Percentiles rank a stretch among this genome's conserved stretches.
phyloP scores from a whole-genome alignment of 2,888 invertebrate species.

The Tinea trinotella region DNA sequence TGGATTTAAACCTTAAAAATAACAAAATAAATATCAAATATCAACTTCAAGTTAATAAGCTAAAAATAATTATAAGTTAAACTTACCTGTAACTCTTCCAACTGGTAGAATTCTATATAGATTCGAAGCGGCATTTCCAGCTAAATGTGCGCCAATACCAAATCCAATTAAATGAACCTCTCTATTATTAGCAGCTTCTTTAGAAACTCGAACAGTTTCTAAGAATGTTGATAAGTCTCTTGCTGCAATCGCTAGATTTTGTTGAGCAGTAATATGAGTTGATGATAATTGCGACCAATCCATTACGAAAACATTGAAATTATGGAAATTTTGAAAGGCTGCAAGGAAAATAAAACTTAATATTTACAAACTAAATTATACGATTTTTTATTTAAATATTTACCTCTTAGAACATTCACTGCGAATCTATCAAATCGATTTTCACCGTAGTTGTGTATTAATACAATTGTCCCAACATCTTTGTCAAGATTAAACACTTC shows the following conservation, averaged over 20 bases:
- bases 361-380: neutral
- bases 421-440: neutral
- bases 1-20: neutral
- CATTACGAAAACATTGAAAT: conserved; percentile 15
- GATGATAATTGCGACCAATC: neutral
- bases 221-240: conserved; percentile 1
- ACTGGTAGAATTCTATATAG: neutral
- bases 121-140: conserved; percentile 19
- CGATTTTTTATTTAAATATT: neutral
- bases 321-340: neutral
- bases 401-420: neutral
- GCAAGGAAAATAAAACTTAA: neutral
- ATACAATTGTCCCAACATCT: neutral
- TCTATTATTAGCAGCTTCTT: neutral
- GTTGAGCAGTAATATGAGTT: neutral
- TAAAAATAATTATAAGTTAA: neutral
- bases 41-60: too few species aligned
- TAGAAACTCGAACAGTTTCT: neutral
- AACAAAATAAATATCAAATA: neutral
- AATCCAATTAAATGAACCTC: conserved; percentile 22
- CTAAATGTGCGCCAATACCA: conserved; percentile 22
- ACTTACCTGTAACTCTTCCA: conserved; percentile 22
- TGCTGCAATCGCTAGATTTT: neutral
- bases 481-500: neutral
- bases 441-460: neutral